Evolutionary conservation across 2,888 invertebrate species (phyloP), one percentile per base, ranked within the genome.

Genomic region (Fissipunctia ypsillon): DNA sequence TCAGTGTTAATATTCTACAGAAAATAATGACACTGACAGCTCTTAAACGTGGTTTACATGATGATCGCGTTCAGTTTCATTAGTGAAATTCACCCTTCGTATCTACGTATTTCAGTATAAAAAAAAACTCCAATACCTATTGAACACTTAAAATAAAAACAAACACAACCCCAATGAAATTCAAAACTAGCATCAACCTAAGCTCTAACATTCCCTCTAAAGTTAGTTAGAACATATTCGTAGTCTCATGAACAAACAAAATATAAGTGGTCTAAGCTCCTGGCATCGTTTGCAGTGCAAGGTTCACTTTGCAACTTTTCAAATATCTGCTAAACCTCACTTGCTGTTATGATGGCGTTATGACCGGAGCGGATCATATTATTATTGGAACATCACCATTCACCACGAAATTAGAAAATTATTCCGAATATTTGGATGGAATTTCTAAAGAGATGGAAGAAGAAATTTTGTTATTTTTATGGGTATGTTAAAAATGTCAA

Each of bases 241-340:
- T 67, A 83, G 63, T 66, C 31, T 50, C 41, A 48, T 73, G 50
- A 69, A 56, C 74, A 75, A 80, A 75, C 76, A 78, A 80, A 76
- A 85, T 83, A 68, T 76, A 85, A 76, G 74, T 74, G 61, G 73
- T 73, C 70, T 85, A 80, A 88, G 83, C 86, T 81, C 75, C 54
- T 68, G 70, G 74, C 52, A 78, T 78, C 81, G 71, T 76, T 69
- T 43, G 69, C 71, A 83, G 71, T 77, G 74, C 68, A 76, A 67
- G 84, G 88, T 89, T 89, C 91, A 91, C 89, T 93, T 93, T 82
- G 90, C 89, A 95, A 95, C 94, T 95, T 96, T 94, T 93, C 93
- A 92, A 94, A 95, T 95, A 94, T 91, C 91, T 86, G 86, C 84
- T 80, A 81, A 88, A 85, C 78, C 89, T 83, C 86, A 79, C 82